Base-by-base conservation (phyloP, 2,113 vertebrate species). In the Columba janthina region DNA sequence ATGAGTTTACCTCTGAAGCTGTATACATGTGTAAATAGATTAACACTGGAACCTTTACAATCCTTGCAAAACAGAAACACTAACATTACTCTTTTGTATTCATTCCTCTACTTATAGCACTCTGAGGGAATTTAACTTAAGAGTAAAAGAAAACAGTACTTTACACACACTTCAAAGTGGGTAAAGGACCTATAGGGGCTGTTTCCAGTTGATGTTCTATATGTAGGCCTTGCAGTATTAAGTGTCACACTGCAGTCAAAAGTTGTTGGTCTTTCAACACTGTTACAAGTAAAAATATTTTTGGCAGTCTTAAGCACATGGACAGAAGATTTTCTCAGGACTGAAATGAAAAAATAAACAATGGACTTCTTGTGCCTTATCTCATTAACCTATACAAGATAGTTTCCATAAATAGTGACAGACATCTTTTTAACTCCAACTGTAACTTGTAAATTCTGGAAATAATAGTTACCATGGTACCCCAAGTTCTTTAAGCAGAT, bases 381-480 rank as follows among this genome's bases (percentile, higher is more conserved):
- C 77, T 91, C 12, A 9, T 58, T 76, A 74, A 4, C 9, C 32
- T 89, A 14, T 78, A 44, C 21, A 67, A 90, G 17, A 14, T 61
- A 51, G 70, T 74, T 86, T 83, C 70, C 62, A 61, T 32, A 79
- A 85, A 82, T 73, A 85, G 15, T 53, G 38, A 50, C 19, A 91
- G 46, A 67, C 8, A 44, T 69, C 10, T 65, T 95, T 90, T 87
- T 32, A 65, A 57, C 16, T 83, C 14, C 28, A 78, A 31, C 18
- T 71, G 48, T 61, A 77, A 64, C 32, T 88, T 78, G 15, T 40
- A 50, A 72, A 66, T 93, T 93, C 48, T 72, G 46, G 36, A 93
- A 96, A 87, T 71, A 85, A 83, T 78, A 86, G 80, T 94, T 97
- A 69, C 64, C 40, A 71, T 88, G 66, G 80, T 75, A 56, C 28